phyloP scores from a whole-genome alignment of 2,888 invertebrate genomes.

The Ichneumoninae sp. region DNA sequence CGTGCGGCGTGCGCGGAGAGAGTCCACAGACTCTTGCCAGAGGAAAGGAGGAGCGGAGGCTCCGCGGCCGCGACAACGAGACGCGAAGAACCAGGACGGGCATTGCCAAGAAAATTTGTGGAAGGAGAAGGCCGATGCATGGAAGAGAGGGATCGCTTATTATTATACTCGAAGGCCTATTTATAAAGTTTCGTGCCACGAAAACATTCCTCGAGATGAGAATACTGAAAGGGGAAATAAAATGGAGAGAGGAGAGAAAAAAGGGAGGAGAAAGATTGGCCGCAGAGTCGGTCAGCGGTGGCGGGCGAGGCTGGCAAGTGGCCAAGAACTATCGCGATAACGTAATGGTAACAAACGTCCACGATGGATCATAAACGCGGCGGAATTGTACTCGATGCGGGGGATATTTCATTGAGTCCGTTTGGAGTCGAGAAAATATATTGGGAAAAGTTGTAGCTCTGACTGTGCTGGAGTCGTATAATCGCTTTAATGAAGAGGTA shows the following conservation, averaged over 20 bases:
- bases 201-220: slow-evolving; percentile 46
- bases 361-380: slow-evolving; percentile 34
- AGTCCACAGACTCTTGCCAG: slow-evolving; percentile 39
- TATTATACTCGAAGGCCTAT: slow-evolving; percentile 28
- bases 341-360: slow-evolving; percentile 46
- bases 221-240: slow-evolving; percentile 36
- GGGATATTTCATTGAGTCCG: not conserved
- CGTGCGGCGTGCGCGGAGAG: not conserved
- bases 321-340: slow-evolving; percentile 53
- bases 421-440: not conserved
- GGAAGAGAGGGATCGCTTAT: not conserved
- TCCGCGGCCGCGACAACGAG: slow-evolving; percentile 9
- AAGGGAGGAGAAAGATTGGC: slow-evolving; percentile 18
- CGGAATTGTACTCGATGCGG: slow-evolving; percentile 11
- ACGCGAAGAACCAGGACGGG: slow-evolving; percentile 10
- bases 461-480: not conserved
- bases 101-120: slow-evolving; percentile 2
- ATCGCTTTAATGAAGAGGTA: too few relatives aligned
- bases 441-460: not conserved
- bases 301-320: slow-evolving; percentile 40
- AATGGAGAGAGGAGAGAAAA: not conserved
- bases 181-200: slow-evolving; percentile 43
- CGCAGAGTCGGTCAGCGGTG: slow-evolving; percentile 16
- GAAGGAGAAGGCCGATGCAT: slow-evolving; percentile 9
- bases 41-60: slow-evolving; percentile 9